These are phyloP conservation scores for Brachypodius melanocephalos DNA, from an alignment of 2,113 vertebrate genomes.

Conservation along the genomic window DNA sequence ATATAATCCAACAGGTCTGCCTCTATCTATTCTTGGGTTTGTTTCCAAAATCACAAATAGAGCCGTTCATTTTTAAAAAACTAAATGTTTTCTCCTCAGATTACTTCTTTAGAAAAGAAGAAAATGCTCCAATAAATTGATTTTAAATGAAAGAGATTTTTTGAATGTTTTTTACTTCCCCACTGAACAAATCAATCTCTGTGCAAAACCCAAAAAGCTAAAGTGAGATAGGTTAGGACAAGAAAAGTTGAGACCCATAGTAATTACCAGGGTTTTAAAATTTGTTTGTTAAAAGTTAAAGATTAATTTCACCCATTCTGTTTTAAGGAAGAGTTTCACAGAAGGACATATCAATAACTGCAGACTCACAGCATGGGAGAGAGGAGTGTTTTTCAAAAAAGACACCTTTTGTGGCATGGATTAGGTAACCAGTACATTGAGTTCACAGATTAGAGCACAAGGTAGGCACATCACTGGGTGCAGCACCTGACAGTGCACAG, in stretches of 20 bases:
- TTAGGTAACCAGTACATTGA: background rate
- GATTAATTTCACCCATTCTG: background rate
- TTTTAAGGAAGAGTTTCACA: background rate
- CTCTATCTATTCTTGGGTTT: background rate
- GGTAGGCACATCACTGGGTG: background rate
- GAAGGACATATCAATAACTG: background rate
- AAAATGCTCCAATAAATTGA: background rate
- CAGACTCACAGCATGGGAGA: background rate
- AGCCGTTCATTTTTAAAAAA: background rate
- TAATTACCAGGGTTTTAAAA: background rate
- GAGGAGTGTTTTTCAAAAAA: background rate
- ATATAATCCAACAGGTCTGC: accelerated
- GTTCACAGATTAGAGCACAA: background rate
- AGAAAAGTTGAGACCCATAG: background rate
- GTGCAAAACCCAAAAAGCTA: background rate
- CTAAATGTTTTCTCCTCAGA: background rate
- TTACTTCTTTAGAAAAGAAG: background rate
- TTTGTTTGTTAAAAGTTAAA: background rate
- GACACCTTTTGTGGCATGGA: background rate
- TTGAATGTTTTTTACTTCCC: background rate
- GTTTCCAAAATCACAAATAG: background rate
- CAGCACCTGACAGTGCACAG: background rate
- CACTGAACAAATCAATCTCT: background rate
- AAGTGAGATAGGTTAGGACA: background rate
- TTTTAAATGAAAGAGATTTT: background rate